Evolutionary conservation across 2,888 invertebrate species (phyloP), one percentile per base, ranked within the genome.

Genomic region (Acanthococcus lagerstroemiae): DNA sequence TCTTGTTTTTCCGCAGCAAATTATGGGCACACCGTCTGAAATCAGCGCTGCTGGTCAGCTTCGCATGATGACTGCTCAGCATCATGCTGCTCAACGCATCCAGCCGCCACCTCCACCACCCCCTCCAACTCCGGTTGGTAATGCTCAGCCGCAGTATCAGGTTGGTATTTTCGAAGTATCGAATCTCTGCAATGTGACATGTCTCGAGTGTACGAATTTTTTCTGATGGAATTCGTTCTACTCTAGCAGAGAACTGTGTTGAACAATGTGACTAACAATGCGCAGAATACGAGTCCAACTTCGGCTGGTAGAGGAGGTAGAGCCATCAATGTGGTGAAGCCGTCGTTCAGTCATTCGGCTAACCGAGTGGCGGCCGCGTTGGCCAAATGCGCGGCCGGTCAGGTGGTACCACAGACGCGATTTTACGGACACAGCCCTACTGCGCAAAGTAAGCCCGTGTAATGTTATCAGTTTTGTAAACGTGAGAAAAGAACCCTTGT

Each of bases 381-480:
- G 22, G 72, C 73, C 3, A 73, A 73, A 66, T 72, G 72, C 58
- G 73, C 73, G 6, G 72, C 73, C 7, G 72, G 72, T 46, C 72
- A 76, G 25, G 72, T 79, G 70, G 78, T 84, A 67, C 75, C 83
- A 72, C 80, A 84, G 55, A 84, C 86, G 15, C 89, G 90, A 73
- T 93, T 90, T 77, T 92, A 90, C 76, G 93, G 95, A 0, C 95
- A 95, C 79, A 95, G 95, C 78, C 92, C 92, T 12, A 89, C 89
- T 75, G 79, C 93, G 55, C 92, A 90, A 78, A 75, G 82, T 83
- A 73, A 72, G 26, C 22, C 22, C 5, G 19, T 27, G 7, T 45
- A n/a, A n/a, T n/a, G n/a, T n/a, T n/a, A n/a, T n/a, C n/a, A n/a
- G n/a, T n/a, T n/a, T n/a, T 12, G 9, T 37, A 37, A 37, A 37